These are phyloP conservation scores for Heliconius charithonia DNA, from an alignment of 2,888 invertebrate species.

Conservation along the genomic window DNA sequence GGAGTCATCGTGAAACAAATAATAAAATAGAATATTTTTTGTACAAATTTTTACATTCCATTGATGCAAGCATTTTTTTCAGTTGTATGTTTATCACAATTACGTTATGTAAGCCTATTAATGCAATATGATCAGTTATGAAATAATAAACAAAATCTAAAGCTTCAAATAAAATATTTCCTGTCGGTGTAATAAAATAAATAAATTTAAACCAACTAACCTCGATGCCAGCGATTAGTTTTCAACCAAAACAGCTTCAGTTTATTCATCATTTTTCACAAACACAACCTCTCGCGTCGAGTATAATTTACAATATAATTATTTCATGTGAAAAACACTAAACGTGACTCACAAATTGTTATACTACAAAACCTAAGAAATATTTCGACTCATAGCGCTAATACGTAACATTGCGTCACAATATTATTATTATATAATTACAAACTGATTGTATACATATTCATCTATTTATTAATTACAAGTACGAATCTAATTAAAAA, in stretches of 20 bases:
- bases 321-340: constrained; percentile 28
- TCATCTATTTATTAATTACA: constrained; percentile 1
- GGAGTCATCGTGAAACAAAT: background rate
- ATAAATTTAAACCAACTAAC: constrained; percentile 54
- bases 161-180: background rate
- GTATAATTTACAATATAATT: constrained; percentile 8
- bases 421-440: background rate
- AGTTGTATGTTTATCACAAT: too few species aligned
- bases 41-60: background rate
- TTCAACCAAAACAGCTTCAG: constrained; percentile 65
- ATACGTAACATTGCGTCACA: constrained; percentile 5
- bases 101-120: background rate
- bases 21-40: background rate
- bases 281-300: constrained; percentile 7
- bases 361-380: background rate
- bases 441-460: background rate
- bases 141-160: background rate
- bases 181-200: background rate
- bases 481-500: background rate
- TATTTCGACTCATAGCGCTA: background rate
- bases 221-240: constrained; percentile 76
- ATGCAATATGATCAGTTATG: background rate
- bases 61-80: too few species aligned
- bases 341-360: constrained; percentile 13
- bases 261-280: constrained; percentile 55